Evolutionary conservation across 2,888 invertebrate species (phyloP), one percentile per base, ranked within the genome.

Genomic region (Sinhomidia bicolor): DNA sequence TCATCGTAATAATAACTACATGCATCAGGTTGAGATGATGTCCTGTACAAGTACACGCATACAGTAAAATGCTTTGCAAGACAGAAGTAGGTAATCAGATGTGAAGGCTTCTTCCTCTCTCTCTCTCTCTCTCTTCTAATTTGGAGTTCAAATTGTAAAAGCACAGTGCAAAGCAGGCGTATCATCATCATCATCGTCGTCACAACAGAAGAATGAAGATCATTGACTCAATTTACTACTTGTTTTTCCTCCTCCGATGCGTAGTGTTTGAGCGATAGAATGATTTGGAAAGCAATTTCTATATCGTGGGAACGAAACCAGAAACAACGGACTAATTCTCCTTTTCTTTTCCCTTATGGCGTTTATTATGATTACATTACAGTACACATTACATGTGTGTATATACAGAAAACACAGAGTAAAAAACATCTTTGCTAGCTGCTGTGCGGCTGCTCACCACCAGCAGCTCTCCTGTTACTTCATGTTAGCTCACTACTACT

Each of bases 291-390:
- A 41, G 29, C 41, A 36, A 23, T 41, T 78, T 26, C 44, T 41
- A 29, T 82, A 83, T 82, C 88, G 88, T 88, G 88, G 88, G 88
- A 88, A 88, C 88, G 78, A 82, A 83, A 83, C 87, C 47, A 81
- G 47, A 88, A 88, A 88, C 82, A 88, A 87, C 87, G 81, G 74
- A 60, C 80, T 71, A 79, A 80, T 86, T 86, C 85, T 86, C 85
- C 36, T 36, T n/a, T 74, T 74, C 47, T 41, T 71, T 74, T 57
- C 57, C 57, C 36, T 54, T 54, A n/a, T 85, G 51, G 85, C 78
- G 76, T 85, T 85, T 85, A 85, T 83, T 83, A 83, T 84, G 60
- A 79, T 79, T 79, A 79, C 54, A 54, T 57, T 79, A 74, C 41
- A 6, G 41, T 71, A 23, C 41, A 71, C 41, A 68, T 14, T 71